Evolutionary conservation across 1,140 invertebrate species (phyloP).

Genomic region (Varroa destructor): DNA sequence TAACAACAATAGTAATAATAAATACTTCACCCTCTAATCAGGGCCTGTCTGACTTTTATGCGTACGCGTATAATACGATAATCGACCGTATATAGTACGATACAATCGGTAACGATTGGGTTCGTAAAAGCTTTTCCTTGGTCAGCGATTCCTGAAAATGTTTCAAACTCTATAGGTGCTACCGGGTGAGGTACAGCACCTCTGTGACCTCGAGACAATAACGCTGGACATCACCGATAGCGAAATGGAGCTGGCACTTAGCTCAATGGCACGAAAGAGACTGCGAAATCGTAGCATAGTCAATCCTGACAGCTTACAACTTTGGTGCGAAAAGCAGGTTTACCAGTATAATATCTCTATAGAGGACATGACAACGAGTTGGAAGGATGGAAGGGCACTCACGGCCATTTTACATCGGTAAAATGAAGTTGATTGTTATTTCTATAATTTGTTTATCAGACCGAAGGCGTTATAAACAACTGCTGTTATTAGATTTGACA

Average conservation of each 20-base stretch:
- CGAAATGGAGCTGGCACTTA: constrained; percentile 7
- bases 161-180: background rate
- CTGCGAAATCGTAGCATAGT: constrained; percentile 41
- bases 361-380: constrained; percentile 55
- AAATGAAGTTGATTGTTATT: constrained; percentile 59
- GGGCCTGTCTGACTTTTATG: too few species aligned
- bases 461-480: background rate
- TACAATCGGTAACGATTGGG: too few species aligned
- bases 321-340: constrained; percentile 62
- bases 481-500: background rate
- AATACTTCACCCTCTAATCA: too few species aligned
- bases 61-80: too few species aligned
- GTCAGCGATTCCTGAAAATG: too few species aligned
- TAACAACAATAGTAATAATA: too few species aligned
- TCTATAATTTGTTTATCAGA: constrained; percentile 28
- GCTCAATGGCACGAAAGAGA: constrained; percentile 10
- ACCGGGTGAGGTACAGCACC: constrained; percentile 4
- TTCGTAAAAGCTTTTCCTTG: too few species aligned
- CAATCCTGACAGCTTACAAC: constrained; percentile 56
- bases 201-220: constrained; percentile 23
- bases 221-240: constrained; percentile 9
- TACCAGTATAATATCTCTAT: constrained; percentile 53
- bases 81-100: too few species aligned
- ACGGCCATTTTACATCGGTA: constrained; percentile 63
- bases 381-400: constrained; percentile 60